These are phyloP conservation scores for Dasysyrphus albostriatus DNA, from an alignment of 2,888 invertebrate genomes.

Conservation along the genomic window DNA sequence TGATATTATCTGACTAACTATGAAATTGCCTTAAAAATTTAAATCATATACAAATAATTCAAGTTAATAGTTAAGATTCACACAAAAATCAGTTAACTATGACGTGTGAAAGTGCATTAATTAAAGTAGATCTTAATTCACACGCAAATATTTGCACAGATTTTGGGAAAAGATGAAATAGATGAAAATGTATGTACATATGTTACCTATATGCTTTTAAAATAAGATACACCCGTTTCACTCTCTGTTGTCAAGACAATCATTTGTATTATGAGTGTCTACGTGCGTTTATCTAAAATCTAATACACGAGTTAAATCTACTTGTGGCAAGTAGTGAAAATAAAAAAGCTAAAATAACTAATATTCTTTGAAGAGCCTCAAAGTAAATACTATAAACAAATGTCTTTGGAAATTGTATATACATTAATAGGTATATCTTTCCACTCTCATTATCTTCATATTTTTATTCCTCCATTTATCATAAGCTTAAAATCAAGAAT, in stretches of 20 bases:
- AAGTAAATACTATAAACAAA: constrained; percentile 23
- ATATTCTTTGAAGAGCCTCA: constrained; percentile 33
- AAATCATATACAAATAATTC: background rate
- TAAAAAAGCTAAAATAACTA: constrained; percentile 11
- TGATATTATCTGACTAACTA: background rate
- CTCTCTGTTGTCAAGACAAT: constrained; percentile 2
- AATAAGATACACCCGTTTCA: background rate
- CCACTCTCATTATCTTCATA: constrained; percentile 41
- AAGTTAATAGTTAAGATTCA: background rate
- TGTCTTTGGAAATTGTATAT: constrained; percentile 22
- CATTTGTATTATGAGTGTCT: background rate
- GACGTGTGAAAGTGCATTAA: constrained; percentile 22
- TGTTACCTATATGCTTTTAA: background rate
- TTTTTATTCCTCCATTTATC: background rate
- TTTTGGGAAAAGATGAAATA: background rate
- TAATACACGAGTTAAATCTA: constrained; percentile 11
- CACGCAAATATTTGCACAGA: constrained; percentile 16
- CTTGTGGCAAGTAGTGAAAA: background rate
- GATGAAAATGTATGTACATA: background rate
- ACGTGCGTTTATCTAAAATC: background rate
- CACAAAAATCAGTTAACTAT: constrained; percentile 16
- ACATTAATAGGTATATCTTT: background rate
- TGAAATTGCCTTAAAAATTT: background rate
- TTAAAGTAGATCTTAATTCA: background rate
- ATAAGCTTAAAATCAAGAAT: constrained; percentile 27